Evolutionary conservation across 1,140 invertebrate genomes (phyloP), one percentile per base, ranked within the genome.

Genomic region (Oncopodura yosiiana): DNA sequence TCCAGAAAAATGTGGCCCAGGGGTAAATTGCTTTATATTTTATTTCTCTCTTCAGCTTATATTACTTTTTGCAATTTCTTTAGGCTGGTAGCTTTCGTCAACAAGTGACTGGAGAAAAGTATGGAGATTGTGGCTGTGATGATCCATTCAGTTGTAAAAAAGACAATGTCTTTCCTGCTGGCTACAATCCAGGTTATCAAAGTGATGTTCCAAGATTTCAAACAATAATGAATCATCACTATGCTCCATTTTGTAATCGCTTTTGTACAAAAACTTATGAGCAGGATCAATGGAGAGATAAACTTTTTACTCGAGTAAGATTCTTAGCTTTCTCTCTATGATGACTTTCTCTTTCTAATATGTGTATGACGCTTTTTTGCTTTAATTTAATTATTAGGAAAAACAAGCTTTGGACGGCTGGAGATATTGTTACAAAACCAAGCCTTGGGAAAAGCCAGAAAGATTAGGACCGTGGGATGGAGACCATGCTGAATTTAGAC

Each of bases 171-270:
- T 44, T 44, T 44, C 14, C 24, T 37, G 23, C 45, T 18, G 9
- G 50, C 19, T 12, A 26, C 38, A 2, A 53, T 48, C 46, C 44
- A 3, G 58, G 58, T 14, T 49, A 27, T 44, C 27, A 37, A 3
- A 26, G 24, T 11, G 14, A 39, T 16, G 29, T 54, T n/a, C 61
- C 61, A 21, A 24, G 46, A 21, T 63, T 63, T 34, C 61, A 63
- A 30, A 59, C 56, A 6, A 60, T 63, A 21, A 42, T 63, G 44
- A 63, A 63, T 29, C 56, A 63, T 8, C 32, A 29, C 26, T 63
- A 63, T 39, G 56, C 61, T 16, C 61, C 61, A 26, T 63, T 59
- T 34, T 63, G 61, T 36, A 63, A 63, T 38, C 53, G 61, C 18
- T 60, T 60, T 23, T 60, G 61, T 23, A 63, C 61, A 5, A 41